Evolutionary conservation across 2,797 vertebrate genomes (phyloP), one percentile per base, ranked within the genome.

Genomic region (Muscicapa comitata): DNA sequence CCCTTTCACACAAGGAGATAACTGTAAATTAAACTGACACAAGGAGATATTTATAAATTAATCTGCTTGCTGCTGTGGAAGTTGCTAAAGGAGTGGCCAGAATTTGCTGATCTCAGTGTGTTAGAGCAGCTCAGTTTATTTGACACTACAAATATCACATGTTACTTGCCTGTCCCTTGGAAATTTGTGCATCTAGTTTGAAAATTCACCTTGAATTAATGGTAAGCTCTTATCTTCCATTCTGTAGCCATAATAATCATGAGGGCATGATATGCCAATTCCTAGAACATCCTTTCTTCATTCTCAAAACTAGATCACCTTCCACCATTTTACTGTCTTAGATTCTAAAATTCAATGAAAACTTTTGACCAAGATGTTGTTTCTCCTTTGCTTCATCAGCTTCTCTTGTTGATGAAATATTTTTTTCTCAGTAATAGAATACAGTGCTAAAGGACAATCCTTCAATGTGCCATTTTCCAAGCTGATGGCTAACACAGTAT

Each of bases 91-190:
- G 25, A 91, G 55, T 76, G 31, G 45, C n/a, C 13, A 51, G 29
- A 85, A 35, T 14, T 35, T 63, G 40, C 35, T 82, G 50, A 35
- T 71, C 19, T 47, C 26, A 16, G 57, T 24, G 13, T 4, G 4
- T 59, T 87, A 24, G 28, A 71, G 33, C 38, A 70, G 26, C 26
- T 75, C 29, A 21, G 21, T 35, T 79, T 17, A 59, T 71, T 25
- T 73, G 51, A 3, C 43, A 24, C 31, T 19, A 13, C 13, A 55
- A 12, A 11, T 38, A 18, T 13, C 55, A 58, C 14, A n/a, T 2
- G 0, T 18, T 40, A 21, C 0, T 5, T 4, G 0, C 48, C 40
- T 57, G 13, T 57, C 50, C 61, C 21, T 63, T 48, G 47, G 71
- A 70, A 82, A 73, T 29, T 23, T 0, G 1, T 6, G 5, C 6